These are phyloP conservation scores for Sander lucioperca DNA, from an alignment of 2,113 vertebrate species.

Conservation along the genomic window DNA sequence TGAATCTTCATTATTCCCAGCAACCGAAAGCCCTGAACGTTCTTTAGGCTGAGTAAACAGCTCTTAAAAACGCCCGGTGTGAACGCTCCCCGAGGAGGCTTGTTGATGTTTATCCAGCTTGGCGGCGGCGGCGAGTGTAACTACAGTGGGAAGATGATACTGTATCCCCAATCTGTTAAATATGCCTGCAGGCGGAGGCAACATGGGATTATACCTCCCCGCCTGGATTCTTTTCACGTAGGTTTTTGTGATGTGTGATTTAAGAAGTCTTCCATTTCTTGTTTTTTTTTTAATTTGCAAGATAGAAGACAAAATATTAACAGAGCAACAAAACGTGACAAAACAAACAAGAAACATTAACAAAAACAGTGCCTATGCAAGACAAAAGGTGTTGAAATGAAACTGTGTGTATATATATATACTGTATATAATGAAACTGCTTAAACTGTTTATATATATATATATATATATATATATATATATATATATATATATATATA, in stretches of 20 bases:
- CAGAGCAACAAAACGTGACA: too few species aligned
- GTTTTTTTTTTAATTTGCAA: too few species aligned
- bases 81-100: background rate
- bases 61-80: background rate
- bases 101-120: slow-evolving; percentile 10
- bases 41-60: slow-evolving; percentile 16
- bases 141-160: slow-evolving; percentile 4
- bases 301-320: too few species aligned
- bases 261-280: background rate
- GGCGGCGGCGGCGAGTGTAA: background rate
- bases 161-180: background rate
- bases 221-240: background rate
- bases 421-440: too few species aligned
- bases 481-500: too few species aligned
- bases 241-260: background rate
- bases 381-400: too few species aligned
- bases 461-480: too few species aligned
- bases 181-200: background rate
- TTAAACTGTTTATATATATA: too few species aligned
- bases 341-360: too few species aligned
- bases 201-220: slow-evolving; percentile 15
- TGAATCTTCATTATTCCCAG: background rate
- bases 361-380: too few species aligned
- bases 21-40: background rate
- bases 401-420: too few species aligned